Evolutionary conservation across 2,888 invertebrate genomes (phyloP).

Genomic region (Leucophenga montana): DNA sequence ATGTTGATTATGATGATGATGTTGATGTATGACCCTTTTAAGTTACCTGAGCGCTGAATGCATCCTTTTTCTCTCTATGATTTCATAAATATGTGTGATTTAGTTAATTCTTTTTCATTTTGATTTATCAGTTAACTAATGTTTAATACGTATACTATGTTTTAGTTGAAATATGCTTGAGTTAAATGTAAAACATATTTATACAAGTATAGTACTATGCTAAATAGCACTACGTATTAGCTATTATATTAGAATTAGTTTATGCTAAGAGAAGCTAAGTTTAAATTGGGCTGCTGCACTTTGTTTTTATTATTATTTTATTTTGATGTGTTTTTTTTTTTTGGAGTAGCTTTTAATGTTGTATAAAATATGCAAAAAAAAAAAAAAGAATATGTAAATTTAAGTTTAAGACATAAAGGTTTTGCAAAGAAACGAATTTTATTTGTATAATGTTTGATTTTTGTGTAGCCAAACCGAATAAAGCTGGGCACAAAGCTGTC

Average conservation of each 20-base stretch:
- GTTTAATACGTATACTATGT: not conserved
- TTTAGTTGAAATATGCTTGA: slow-evolving; percentile 22
- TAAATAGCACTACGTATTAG: not conserved
- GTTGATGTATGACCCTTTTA: slow-evolving; percentile 43
- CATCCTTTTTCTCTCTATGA: slow-evolving; percentile 30
- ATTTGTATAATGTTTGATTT: slow-evolving; percentile 35
- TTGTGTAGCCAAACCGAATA: slow-evolving; percentile 57
- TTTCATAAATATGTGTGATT: slow-evolving; percentile 35
- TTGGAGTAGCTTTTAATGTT: slow-evolving; percentile 33
- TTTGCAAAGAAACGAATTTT: slow-evolving; percentile 72
- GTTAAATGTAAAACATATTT: slow-evolving; percentile 1
- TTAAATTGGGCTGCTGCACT: slow-evolving; percentile 9
- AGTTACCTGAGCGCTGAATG: slow-evolving; percentile 50
- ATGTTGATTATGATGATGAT: not conserved
- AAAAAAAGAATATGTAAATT: not conserved
- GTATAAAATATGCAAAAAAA: slow-evolving; percentile 6
- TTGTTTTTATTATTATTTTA: too few relatives aligned
- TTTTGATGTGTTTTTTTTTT: too few relatives aligned
- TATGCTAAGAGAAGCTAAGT: slow-evolving; percentile 1
- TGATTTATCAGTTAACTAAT: slow-evolving; percentile 13
- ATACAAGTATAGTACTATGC: not conserved
- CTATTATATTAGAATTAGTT: not conserved
- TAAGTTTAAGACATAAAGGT: too few relatives aligned
- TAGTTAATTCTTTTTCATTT: slow-evolving; percentile 45
- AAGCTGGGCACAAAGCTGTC: slow-evolving; percentile 45